Evolutionary conservation across 23 tunicate species (phyloP).

Genomic region (Oikopleura dioica): DNA sequence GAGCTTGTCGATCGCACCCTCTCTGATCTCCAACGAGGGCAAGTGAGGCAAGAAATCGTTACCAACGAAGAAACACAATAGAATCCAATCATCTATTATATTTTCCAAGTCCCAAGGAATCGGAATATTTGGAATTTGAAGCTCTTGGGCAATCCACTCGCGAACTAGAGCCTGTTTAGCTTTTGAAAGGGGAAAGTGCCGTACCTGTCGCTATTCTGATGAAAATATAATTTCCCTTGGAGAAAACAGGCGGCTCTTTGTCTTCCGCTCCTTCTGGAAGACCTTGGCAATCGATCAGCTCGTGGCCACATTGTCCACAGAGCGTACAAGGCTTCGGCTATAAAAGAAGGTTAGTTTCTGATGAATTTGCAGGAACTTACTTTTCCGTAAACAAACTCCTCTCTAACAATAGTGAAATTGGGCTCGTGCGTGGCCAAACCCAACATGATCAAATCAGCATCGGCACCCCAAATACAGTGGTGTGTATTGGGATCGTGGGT

Average conservation of each 20-base stretch:
- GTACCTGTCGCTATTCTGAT: slow-evolving; percentile 42
- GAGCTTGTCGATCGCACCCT: slow-evolving; percentile 92
- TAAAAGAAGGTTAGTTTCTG: too few relatives aligned
- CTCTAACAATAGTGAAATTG: slow-evolving; percentile 76
- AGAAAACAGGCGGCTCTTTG: slow-evolving; percentile 15
- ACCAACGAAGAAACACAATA: slow-evolving; percentile 98
- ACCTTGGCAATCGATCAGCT: slow-evolving; percentile 73
- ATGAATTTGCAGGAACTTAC: too few relatives aligned
- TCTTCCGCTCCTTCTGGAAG: slow-evolving; percentile 26
- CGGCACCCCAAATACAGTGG: slow-evolving; percentile 93
- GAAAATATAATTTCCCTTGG: slow-evolving; percentile 50
- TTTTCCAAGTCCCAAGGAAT: slow-evolving; percentile 72
- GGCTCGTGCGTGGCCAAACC: slow-evolving; percentile 97
- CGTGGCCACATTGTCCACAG: slow-evolving; percentile 83
- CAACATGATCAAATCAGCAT: slow-evolving; percentile 91
- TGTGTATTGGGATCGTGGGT: slow-evolving; percentile 91
- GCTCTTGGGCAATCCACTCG: slow-evolving; percentile 43
- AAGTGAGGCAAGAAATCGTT: slow-evolving; percentile 90
- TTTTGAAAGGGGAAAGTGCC: slow-evolving; percentile 14
- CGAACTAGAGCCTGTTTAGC: background rate
- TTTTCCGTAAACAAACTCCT: slow-evolving; percentile 67
- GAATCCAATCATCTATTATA: slow-evolving; percentile 88
- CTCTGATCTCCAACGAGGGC: slow-evolving; percentile 70
- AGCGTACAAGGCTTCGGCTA: slow-evolving; percentile 77
- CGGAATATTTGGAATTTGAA: slow-evolving; percentile 74